phyloP scores from a whole-genome alignment of 2,113 vertebrate genomes.

The Symphodus melops region DNA sequence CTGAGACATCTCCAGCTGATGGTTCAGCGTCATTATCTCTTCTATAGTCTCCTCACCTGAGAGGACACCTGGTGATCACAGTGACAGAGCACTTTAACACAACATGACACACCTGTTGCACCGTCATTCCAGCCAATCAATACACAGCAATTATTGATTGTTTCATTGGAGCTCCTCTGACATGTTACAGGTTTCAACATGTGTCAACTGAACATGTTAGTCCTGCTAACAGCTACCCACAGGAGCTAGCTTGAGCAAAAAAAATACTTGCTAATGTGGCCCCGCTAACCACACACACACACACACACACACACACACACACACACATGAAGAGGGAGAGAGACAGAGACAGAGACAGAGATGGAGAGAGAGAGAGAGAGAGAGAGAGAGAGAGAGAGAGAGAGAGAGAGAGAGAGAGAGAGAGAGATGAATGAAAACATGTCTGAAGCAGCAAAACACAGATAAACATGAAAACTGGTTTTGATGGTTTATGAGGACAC shows the following conservation, averaged over 20 bases:
- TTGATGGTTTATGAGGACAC: neutral
- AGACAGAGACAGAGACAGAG: no score
- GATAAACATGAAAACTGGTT: neutral
- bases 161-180: neutral
- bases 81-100: constrained; percentile 13
- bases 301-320: constrained; percentile 30
- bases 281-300: constrained; percentile 26
- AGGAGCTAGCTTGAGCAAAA: constrained; percentile 19
- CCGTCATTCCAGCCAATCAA: neutral
- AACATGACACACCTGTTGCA: constrained; percentile 30
- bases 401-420: constrained; percentile 1
- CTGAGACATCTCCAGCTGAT: neutral
- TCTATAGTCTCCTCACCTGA: neutral
- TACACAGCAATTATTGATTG: no score
- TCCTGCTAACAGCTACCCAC: constrained; percentile 30
- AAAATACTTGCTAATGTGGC: constrained; percentile 30
- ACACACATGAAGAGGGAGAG: no score
- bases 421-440: constrained; percentile 44
- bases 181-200: constrained; percentile 1
- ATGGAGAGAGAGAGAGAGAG: constrained; percentile 1
- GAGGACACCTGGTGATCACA: neutral
- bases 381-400: constrained; percentile 1
- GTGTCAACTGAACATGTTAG: neutral
- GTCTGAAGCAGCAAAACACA: constrained; percentile 5
- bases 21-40: no score